These are phyloP conservation scores for Balearica regulorum DNA, from an alignment of 2,797 vertebrate genomes.

Conservation along the genomic window DNA sequence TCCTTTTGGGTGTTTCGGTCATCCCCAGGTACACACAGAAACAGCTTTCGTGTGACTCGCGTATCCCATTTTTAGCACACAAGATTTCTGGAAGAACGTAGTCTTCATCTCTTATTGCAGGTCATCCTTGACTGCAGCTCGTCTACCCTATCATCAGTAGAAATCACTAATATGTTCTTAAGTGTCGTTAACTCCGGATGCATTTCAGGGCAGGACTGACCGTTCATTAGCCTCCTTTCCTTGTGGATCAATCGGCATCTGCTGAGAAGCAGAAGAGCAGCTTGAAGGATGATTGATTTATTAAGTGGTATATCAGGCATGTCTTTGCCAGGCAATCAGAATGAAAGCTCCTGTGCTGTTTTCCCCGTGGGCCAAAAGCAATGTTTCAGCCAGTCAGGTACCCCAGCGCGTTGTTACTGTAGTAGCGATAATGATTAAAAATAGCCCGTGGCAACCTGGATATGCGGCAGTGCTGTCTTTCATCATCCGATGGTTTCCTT, in stretches of 20 bases:
- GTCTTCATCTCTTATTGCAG: constrained; percentile 16
- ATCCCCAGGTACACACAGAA: neutral
- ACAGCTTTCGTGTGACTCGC: neutral
- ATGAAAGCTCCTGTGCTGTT: neutral
- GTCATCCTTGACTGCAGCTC: neutral
- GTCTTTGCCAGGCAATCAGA: neutral
- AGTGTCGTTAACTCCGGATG: neutral
- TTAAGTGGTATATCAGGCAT: neutral
- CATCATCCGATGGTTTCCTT: neutral
- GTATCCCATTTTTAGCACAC: neutral
- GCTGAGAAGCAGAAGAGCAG: constrained; percentile 21
- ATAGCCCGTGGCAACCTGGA: neutral
- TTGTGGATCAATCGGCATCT: neutral
- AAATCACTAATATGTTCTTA: neutral
- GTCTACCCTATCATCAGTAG: neutral
- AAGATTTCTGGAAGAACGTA: neutral
- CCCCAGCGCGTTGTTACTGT: neutral
- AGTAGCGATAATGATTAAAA: neutral
- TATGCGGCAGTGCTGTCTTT: neutral
- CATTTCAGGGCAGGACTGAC: neutral
- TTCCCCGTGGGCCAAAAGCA: neutral
- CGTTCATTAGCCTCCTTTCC: neutral
- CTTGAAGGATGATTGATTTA: constrained; percentile 37
- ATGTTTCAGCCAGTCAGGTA: neutral
- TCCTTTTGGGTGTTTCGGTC: neutral